Evolutionary conservation across 2,888 invertebrate species (phyloP).

Genomic region (Meliscaeva auricollis): DNA sequence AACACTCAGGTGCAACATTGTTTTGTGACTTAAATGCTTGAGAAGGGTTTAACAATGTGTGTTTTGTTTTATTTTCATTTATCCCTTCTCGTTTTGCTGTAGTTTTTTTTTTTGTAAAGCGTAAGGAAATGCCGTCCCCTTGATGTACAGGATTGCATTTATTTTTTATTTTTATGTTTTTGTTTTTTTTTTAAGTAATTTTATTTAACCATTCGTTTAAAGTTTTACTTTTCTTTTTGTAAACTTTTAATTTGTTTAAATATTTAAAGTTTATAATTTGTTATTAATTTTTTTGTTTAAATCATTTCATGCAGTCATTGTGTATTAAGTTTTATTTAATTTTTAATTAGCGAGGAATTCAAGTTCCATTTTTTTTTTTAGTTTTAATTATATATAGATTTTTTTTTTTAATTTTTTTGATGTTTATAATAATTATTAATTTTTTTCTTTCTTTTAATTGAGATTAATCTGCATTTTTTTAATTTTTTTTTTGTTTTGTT

Average conservation of each 20-base stretch:
- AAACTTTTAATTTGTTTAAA: slow-evolving; percentile 1
- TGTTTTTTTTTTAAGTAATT: slow-evolving; percentile 15
- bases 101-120: slow-evolving; percentile 76
- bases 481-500: neutral
- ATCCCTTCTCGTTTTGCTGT: slow-evolving; percentile 11
- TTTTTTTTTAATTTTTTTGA: too few species aligned
- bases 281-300: slow-evolving; percentile 1
- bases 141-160: slow-evolving; percentile 78
- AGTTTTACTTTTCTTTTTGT: slow-evolving; percentile 8
- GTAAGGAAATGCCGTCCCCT: slow-evolving; percentile 81
- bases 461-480: slow-evolving; percentile 36
- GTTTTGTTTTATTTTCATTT: neutral
- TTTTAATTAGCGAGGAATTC: slow-evolving; percentile 71
- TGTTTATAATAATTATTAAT: too few species aligned
- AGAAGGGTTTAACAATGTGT: slow-evolving; percentile 6
- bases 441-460: slow-evolving; percentile 40
- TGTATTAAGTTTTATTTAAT: slow-evolving; percentile 29
- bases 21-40: slow-evolving; percentile 62
- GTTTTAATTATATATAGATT: slow-evolving; percentile 15
- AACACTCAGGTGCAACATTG: slow-evolving; percentile 56
- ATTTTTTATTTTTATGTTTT: slow-evolving; percentile 1
- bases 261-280: slow-evolving; percentile 11
- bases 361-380: slow-evolving; percentile 68
- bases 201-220: slow-evolving; percentile 4
- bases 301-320: slow-evolving; percentile 45